Evolutionary conservation across 1,140 invertebrate species (phyloP).

Genomic region (Aphaenogaster ashmeadi): DNA sequence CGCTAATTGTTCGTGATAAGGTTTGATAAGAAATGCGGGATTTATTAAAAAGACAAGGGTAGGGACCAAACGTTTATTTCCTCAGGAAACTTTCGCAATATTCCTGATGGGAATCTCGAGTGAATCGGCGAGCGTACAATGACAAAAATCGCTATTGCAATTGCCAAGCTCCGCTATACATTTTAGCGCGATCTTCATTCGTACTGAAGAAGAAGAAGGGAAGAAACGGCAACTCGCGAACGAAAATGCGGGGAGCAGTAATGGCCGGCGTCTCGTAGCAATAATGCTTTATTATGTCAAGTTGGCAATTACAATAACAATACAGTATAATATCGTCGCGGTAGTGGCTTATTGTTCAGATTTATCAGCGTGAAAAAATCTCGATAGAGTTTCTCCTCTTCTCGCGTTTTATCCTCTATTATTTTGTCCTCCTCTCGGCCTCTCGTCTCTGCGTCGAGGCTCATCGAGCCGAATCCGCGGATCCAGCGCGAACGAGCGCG

Average conservation of each 20-base stretch:
- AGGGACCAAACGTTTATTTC: constrained; percentile 37
- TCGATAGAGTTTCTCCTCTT: constrained; percentile 21
- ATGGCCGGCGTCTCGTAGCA: constrained; percentile 57
- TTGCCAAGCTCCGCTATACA: constrained; percentile 15
- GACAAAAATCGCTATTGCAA: constrained; percentile 27
- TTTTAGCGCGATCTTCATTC: neutral
- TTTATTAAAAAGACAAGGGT: constrained; percentile 15
- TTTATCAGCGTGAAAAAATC: constrained; percentile 74
- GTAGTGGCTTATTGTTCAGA: constrained; percentile 53
- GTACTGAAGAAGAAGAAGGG: neutral
- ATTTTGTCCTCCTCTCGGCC: neutral
- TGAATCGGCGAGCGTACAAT: constrained; percentile 7
- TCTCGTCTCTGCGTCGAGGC: constrained; percentile 8
- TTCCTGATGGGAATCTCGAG: neutral
- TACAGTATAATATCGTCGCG: constrained; percentile 64
- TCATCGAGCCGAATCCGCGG: neutral
- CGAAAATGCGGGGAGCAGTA: constrained; percentile 26
- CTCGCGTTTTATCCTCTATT: constrained; percentile 30
- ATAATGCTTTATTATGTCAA: constrained; percentile 79
- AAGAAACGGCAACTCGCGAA: neutral
- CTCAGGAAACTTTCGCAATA: constrained; percentile 13
- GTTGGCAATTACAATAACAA: constrained; percentile 82
- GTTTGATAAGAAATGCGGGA: constrained; percentile 1
- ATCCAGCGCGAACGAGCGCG: neutral
- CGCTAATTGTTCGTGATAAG: neutral